phyloP scores from a whole-genome alignment of 2,113 vertebrate species.

The Taurulus bubalis region DNA sequence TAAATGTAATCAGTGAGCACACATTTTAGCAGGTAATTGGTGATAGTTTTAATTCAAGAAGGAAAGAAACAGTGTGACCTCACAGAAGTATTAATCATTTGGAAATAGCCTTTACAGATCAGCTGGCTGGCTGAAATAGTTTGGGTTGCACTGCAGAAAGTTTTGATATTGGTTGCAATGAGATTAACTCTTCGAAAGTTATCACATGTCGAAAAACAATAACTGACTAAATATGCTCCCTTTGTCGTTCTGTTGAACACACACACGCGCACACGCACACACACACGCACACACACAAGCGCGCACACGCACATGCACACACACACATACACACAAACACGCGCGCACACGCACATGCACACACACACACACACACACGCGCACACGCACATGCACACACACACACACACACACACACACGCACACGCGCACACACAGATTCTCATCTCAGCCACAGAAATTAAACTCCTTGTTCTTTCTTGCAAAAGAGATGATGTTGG shows the following conservation, averaged over 20 bases:
- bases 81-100: conserved; percentile 24
- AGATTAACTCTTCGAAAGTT: conserved; percentile 48
- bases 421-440: background rate
- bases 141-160: conserved; percentile 27
- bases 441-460: background rate
- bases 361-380: background rate
- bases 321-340: too few species aligned
- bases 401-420: too few species aligned
- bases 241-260: background rate
- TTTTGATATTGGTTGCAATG: conserved; percentile 20
- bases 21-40: conserved; percentile 15
- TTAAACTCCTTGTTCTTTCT: conserved; percentile 15
- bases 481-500: background rate
- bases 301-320: background rate
- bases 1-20: conserved; percentile 15
- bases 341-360: background rate
- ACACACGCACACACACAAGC: background rate
- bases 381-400: background rate
- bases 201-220: conserved; percentile 38
- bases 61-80: background rate
- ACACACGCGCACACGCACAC: background rate
- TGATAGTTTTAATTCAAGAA: conserved; percentile 5
- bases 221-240: conserved; percentile 7
- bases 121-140: conserved; percentile 21
- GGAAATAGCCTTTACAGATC: conserved; percentile 34